Conservation (phyloP, 1,140 invertebrate genomes). For the Neotoxoptera formosana region DNA sequence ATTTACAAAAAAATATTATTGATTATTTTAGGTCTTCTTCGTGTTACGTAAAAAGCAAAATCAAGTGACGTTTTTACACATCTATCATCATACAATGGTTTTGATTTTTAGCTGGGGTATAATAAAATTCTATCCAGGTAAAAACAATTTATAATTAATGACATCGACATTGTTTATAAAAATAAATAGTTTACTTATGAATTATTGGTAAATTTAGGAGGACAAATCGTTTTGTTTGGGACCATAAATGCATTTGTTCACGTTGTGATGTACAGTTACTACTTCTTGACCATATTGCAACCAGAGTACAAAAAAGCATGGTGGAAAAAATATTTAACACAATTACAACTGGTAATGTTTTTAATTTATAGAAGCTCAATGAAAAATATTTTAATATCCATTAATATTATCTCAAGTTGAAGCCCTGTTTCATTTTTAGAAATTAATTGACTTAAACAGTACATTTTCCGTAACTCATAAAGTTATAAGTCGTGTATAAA, state of each 20-base stretch:
- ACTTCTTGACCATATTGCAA: conserved; percentile 66
- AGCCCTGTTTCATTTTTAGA: neutral
- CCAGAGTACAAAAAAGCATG: conserved; percentile 66
- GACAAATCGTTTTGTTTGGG: conserved; percentile 66
- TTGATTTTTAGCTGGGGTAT: conserved; percentile 71
- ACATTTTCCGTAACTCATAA: too few relatives aligned
- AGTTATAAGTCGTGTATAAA: too few relatives aligned
- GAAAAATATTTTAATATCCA: neutral
- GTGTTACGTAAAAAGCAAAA: conserved; percentile 71
- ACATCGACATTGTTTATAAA: neutral
- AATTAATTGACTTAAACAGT: neutral
- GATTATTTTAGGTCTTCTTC: conserved; percentile 69
- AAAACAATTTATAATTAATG: neutral
- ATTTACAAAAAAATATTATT: neutral
- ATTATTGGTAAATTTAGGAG: conserved; percentile 62
- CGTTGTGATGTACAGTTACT: conserved; percentile 68
- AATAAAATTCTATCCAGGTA: conserved; percentile 74
- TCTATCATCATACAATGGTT: conserved; percentile 76
- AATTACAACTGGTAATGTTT: conserved; percentile 66
- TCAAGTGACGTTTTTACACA: conserved; percentile 71
- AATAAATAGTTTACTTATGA: neutral
- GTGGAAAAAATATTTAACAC: conserved; percentile 70
- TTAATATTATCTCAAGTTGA: neutral
- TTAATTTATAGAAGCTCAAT: neutral
- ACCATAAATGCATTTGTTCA: conserved; percentile 70